Percentiles rank a stretch among this genome's conserved stretches.
Evolutionary conservation across 2,888 invertebrate species (phyloP).

Genomic region (Cabera pusaria): DNA sequence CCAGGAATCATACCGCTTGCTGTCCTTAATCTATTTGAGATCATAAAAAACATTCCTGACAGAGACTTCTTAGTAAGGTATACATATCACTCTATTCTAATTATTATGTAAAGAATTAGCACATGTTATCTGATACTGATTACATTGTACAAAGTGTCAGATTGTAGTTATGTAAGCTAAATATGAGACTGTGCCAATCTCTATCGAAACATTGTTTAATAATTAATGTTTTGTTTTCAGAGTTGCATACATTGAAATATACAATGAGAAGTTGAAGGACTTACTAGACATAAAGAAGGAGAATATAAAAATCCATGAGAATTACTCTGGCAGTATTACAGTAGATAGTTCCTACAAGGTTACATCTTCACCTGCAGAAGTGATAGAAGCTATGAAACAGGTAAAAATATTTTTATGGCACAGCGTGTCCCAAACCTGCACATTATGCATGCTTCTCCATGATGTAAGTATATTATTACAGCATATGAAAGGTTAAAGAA

Average conservation of each 20-base stretch:
- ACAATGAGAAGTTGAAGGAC: constrained; percentile 93
- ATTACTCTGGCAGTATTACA: constrained; percentile 81
- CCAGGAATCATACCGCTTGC: constrained; percentile 90
- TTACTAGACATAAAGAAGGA: constrained; percentile 84
- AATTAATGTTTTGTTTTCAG: constrained; percentile 65
- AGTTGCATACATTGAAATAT: constrained; percentile 94
- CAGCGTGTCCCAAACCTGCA: too few species aligned
- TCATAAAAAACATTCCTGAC: constrained; percentile 83
- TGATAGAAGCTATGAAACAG: constrained; percentile 81
- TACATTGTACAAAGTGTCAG: constrained; percentile 1
- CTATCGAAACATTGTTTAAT: neutral
- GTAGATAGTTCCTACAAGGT: constrained; percentile 87
- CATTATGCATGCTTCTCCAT: too few species aligned
- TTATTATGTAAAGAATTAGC: constrained; percentile 11
- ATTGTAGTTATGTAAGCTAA: constrained; percentile 13
- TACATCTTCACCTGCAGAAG: constrained; percentile 84
- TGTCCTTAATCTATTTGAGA: constrained; percentile 87
- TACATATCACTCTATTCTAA: neutral
- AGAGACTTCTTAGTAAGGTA: constrained; percentile 90
- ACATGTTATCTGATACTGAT: constrained; percentile 15
- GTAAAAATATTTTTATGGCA: too few species aligned
- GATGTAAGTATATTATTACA: too few species aligned
- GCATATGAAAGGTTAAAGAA: too few species aligned
- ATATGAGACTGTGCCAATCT: constrained; percentile 7
- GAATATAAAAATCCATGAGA: constrained; percentile 86